Evolutionary conservation across 2,113 vertebrate species (phyloP), one percentile per base, ranked within the genome.

Genomic region (Cromileptes altivelis): DNA sequence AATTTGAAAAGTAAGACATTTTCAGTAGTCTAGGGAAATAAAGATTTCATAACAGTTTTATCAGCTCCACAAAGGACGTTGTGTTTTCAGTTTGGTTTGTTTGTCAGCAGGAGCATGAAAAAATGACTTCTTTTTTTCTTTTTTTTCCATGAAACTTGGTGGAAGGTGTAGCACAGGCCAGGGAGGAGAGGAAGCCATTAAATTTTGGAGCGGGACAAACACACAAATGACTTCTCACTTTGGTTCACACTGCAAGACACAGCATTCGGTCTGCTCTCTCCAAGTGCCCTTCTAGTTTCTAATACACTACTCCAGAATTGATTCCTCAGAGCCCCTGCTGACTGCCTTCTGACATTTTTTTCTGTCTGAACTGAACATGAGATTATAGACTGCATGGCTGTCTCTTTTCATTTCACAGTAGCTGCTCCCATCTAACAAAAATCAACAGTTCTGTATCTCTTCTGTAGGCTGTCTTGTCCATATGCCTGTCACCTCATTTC

Each of bases 401-500:
- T 63, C 15, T 63, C 15, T 56, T 11, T 70, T 65, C 42, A 10
- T 49, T 57, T 57, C 40, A 42, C 64, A 53, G 33, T 13, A 25
- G 10, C 18, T 10, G 0, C 33, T 75, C 50, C n/a, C 21, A 33
- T 70, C 65, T 62, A 80, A 40, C 45, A 11, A 68, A 60, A 21
- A 73, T 19, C 25, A 57, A 52, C 30, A 45, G 19, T n/a, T 69
- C 45, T 61, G n/a, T 45, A 15, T 50, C 25, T 87, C 67, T 7
- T 17, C 53, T 42, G 9, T 33, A 62, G 65, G 0, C 58, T 64
- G 42, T 52, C 67, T 33, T 25, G 27, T 55, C 52, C 55, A 76
- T 50, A 83, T 23, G 23, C 1, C 12, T 37, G 58, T 57, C 57
- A 21, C 74, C 45, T 84, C 18, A 74, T 74, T 63, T 67, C 62